Percentiles rank a stretch among this genome's conserved stretches.
These are phyloP conservation scores for Callosobruchus maculatus DNA, from an alignment of 2,888 invertebrate genomes.

Conservation along the genomic window DNA sequence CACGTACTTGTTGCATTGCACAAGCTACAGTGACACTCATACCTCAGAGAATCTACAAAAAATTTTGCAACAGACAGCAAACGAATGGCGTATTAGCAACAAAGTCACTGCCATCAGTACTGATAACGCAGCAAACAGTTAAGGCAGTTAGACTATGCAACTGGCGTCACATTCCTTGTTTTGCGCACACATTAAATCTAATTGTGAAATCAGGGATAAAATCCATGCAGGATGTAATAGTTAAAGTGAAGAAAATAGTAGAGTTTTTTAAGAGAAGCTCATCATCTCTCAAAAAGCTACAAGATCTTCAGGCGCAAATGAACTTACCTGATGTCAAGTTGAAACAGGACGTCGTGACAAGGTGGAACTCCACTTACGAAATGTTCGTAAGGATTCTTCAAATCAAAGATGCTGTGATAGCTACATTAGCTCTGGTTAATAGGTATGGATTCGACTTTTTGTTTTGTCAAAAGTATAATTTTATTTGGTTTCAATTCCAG, in stretches of 20 bases:
- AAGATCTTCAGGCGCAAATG: no score
- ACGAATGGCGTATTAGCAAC: no score
- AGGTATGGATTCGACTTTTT: neutral
- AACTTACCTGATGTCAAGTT: slow-evolving; percentile 2
- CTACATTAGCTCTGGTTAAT: neutral
- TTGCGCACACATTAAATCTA: slow-evolving; percentile 14
- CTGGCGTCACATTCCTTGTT: slow-evolving; percentile 8
- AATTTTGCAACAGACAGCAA: no score
- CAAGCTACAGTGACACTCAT: no score
- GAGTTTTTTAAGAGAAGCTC: slow-evolving; percentile 3
- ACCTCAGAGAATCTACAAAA: no score
- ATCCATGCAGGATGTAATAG: neutral
- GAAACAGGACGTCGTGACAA: slow-evolving; percentile 1
- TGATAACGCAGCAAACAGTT: slow-evolving; percentile 11
- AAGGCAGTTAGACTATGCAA: slow-evolving; percentile 3
- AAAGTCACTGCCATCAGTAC: no score
- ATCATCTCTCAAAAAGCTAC: no score
- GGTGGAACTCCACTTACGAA: slow-evolving; percentile 1
- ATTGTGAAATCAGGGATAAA: slow-evolving; percentile 10
- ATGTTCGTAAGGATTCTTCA: neutral
- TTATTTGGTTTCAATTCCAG: no score
- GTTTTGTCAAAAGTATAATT: neutral
- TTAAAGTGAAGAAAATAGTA: slow-evolving; percentile 11
- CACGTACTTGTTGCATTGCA: no score
- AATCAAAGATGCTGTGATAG: neutral